Conservation (phyloP, 2,113 vertebrate species). For the Thinocorus orbignyianus region DNA sequence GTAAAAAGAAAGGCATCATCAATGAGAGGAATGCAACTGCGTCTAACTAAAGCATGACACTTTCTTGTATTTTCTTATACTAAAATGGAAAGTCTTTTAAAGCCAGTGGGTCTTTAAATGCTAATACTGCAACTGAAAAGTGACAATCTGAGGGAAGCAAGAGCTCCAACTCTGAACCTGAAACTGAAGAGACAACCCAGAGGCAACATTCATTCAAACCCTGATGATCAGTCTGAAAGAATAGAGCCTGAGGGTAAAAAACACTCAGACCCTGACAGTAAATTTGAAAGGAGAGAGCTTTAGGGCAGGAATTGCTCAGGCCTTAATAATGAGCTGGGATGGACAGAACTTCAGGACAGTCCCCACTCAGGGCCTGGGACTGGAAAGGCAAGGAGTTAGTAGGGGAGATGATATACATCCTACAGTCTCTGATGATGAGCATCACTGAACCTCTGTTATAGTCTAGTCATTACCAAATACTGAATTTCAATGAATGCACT, state of each 20-base stretch:
- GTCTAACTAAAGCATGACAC: not conserved
- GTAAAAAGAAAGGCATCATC: not conserved
- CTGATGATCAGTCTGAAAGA: conserved; percentile 61
- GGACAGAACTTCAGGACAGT: not conserved
- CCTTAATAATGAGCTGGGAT: conserved; percentile 21
- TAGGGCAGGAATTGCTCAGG: conserved; percentile 50
- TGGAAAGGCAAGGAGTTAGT: conserved; percentile 25
- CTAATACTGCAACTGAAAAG: conserved; percentile 29
- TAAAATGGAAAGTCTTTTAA: conserved; percentile 26
- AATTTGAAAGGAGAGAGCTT: conserved; percentile 61
- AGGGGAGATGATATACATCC: not conserved
- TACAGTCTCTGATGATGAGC: conserved; percentile 37
- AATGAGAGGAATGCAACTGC: not conserved
- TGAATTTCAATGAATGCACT: conserved; percentile 38
- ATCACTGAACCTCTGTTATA: not conserved
- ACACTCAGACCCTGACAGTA: not conserved
- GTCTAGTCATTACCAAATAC: not conserved
- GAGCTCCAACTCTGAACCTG: conserved; percentile 34
- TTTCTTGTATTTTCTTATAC: not conserved
- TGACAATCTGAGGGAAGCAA: conserved; percentile 39
- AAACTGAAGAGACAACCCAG: conserved; percentile 58
- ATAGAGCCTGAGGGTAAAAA: conserved; percentile 52
- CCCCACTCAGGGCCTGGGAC: not conserved
- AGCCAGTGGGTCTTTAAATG: conserved; percentile 37
- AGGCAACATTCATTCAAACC: conserved; percentile 53